Base-by-base conservation (phyloP, 2,113 vertebrate species). In the Glareola pratincola region DNA sequence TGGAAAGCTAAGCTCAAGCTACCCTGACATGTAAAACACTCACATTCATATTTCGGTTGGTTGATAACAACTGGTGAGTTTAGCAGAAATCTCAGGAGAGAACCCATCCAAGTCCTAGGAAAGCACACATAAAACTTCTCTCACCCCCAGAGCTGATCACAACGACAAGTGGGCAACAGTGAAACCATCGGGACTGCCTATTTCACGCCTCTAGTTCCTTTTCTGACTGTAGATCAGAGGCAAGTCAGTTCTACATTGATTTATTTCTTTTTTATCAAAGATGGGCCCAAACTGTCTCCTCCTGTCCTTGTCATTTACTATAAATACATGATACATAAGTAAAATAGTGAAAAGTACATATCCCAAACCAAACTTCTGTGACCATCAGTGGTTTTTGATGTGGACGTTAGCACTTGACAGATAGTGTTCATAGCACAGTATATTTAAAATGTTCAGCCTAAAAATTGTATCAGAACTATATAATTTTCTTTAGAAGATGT, bases 1-100 rank as follows among this genome's bases (percentile, higher is more conserved):
- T 43, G 47, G 21, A 57, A 8, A 64, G 27, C 4, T 88, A 39
- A 47, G 12, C 11, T 73, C 37, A 72, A 93, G 21, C 10, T 69
- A 64, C 5, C 10, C 37, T 53, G 19, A 30, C 24, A 45, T 21
- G 18, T 30, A 93, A 72, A 76, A 5, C 11, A 73, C 41, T 73
- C 0, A 5, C 11, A 73, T 45, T 73, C 0, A 0, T 56, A 36
- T 62, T 90, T 82, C 30, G 79, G 24, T n/a, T 50, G 10, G 9
- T 1, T 1, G 43, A 41, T 30, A 78, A 22, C 48, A 76, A 64
- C 48, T 45, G 2, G 8, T 39, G 18, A 22, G 12, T 50, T 54
- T 85, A 34, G 12, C 14, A 88, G 53, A 67, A 85, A 51, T 34
- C 26, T 76, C 30, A 83, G 30, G 26, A 71, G 2, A 43, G 8